These are phyloP conservation scores for Syndactyla subalaris DNA, from an alignment of 2,797 vertebrate species.

Conservation along the genomic window DNA sequence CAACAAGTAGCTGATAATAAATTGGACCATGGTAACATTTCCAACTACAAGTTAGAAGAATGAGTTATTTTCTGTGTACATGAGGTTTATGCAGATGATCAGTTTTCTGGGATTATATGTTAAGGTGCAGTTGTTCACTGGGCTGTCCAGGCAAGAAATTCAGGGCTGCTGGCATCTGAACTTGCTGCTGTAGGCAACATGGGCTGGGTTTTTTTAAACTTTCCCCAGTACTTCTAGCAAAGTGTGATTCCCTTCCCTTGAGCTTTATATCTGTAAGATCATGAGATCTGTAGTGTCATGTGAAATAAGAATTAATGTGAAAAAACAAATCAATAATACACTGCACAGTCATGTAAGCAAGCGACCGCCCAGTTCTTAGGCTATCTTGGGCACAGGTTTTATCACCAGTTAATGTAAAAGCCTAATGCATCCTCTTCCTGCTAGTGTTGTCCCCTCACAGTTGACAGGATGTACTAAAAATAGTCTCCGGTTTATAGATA, in stretches of 20 bases:
- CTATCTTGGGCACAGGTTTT: neutral
- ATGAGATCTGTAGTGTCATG: rapidly evolving
- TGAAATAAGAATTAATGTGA: neutral
- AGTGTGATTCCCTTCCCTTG: neutral
- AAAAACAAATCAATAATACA: neutral
- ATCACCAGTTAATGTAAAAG: neutral
- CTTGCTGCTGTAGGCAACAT: rapidly evolving
- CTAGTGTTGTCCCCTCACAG: neutral
- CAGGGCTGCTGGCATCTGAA: neutral
- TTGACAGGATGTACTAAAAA: conserved; percentile 54
- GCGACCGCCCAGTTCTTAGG: neutral
- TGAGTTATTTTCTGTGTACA: neutral
- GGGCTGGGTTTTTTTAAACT: neutral
- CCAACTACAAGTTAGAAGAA: neutral
- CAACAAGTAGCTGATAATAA: neutral
- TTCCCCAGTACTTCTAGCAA: neutral
- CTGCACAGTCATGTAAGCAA: neutral
- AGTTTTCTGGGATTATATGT: neutral
- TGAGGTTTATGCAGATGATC: rapidly evolving
- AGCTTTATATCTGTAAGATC: neutral
- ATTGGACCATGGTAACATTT: neutral
- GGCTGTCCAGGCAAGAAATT: neutral
- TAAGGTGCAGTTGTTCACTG: neutral
- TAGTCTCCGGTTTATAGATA: conserved; percentile 34
- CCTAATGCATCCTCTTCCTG: conserved; percentile 46